Conservation (phyloP, 2,113 vertebrate genomes). For the Riparia riparia region DNA sequence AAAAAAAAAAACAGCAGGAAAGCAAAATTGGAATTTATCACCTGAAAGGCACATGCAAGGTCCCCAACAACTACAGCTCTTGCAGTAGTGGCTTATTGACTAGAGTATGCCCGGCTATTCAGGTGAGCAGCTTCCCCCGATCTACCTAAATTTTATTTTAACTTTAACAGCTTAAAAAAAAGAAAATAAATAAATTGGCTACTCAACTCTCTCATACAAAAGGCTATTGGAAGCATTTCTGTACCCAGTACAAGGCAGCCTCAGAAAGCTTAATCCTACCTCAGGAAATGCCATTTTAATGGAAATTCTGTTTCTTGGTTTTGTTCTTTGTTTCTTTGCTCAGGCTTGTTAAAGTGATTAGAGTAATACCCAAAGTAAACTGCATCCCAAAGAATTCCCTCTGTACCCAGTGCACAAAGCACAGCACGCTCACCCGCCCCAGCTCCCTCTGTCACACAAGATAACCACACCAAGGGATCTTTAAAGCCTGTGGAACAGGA, state of each 20-base stretch:
- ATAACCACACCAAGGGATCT: constrained; percentile 25
- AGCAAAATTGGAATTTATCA: constrained; percentile 14
- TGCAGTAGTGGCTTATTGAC: background rate
- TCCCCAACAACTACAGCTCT: background rate
- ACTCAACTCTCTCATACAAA: background rate
- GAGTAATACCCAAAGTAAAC: constrained; percentile 55
- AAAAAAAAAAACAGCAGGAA: background rate
- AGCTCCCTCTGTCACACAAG: background rate
- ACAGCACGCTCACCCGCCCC: background rate
- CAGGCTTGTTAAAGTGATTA: constrained; percentile 57
- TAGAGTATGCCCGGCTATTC: background rate
- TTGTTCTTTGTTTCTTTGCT: constrained; percentile 55
- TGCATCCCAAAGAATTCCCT: constrained; percentile 16
- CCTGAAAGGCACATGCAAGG: background rate
- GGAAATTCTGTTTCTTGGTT: constrained; percentile 40
- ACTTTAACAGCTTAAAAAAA: background rate
- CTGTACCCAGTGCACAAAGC: background rate
- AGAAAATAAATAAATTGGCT: background rate
- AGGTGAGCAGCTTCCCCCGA: background rate
- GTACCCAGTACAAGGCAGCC: background rate
- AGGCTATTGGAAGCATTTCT: background rate
- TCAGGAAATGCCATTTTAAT: constrained; percentile 52
- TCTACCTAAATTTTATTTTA: background rate
- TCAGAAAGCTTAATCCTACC: constrained; percentile 43
- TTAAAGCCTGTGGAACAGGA: background rate